phyloP scores from a whole-genome alignment of 2,797 vertebrate species.

The Bucorvus abyssinicus region DNA sequence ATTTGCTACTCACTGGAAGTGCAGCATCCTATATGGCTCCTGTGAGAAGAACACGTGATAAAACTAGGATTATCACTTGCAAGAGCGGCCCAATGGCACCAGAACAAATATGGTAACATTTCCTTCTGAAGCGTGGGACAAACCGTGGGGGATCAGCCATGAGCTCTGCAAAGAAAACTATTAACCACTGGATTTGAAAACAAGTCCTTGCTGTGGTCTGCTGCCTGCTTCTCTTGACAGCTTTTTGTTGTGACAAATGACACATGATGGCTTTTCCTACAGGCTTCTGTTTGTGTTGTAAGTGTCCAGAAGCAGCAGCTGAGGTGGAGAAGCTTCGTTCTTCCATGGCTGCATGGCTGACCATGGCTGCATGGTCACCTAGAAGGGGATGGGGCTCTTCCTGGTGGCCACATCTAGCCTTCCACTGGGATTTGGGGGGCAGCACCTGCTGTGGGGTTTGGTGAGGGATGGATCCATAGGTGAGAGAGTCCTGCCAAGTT shows the following conservation, averaged over 20 bases:
- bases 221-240: neutral
- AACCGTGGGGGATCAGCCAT: neutral
- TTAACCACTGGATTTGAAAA: neutral
- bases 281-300: neutral
- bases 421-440: neutral
- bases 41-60: neutral
- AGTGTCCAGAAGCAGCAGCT: neutral
- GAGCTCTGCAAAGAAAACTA: neutral
- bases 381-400: neutral
- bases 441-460: neutral
- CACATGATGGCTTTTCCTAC: neutral
- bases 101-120: neutral
- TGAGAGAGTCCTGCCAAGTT: neutral
- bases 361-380: neutral
- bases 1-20: neutral
- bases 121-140: neutral
- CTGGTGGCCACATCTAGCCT: neutral
- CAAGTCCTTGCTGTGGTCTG: neutral
- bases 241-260: neutral
- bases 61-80: slow-evolving; percentile 17
- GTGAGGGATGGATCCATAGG: neutral
- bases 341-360: too few species aligned
- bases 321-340: neutral
- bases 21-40: neutral
- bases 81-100: neutral